Base-by-base conservation (phyloP, 2,888 invertebrate species). In the Andrena hattorfiana region DNA sequence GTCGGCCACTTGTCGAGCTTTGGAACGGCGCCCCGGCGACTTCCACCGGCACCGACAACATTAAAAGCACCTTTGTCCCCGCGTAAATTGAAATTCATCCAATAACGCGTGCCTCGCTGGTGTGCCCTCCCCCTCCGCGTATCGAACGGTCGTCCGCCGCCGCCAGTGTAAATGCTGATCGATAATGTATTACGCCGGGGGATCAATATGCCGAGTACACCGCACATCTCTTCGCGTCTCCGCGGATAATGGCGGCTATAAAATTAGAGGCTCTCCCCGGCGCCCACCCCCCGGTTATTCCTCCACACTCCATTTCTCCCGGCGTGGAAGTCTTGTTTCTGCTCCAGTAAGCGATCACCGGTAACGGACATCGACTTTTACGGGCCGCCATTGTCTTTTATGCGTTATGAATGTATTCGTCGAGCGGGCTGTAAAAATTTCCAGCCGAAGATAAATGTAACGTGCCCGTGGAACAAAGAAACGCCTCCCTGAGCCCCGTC, bases 221-320 rank as follows among this genome's bases (percentile, higher is more conserved):
- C 23, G 32, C 75, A 56, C 70, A 73, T 79, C 76, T 71, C 70
- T 68, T 71, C 56, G 77, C 62, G 74, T 71, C 75, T 60, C 66
- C 77, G 64, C n/a, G 70, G 80, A 81, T 87, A 87, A 87, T 87
- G 80, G 85, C 56, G 56, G 74, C 80, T 78, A 85, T 87, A 87
- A 87, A 87, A 87, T 87, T 87, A 87, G 85, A 85, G 79, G 56
- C 73, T 67, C 56, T 28, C 49, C 70, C 67, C 77, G 5, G 2
- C 10, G 42, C 30, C 16, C 13, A 30, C 1, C 35, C 30, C 68
- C 0, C n/a, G 56, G 66, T 42, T 69, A 73, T 78, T 35, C 79
- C 77, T 51, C 26, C n/a, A 82, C 83, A 77, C 83, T 73, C 83
- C 83, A 82, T 83, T 83, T 83, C 83, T 63, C 83, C 48, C 30